These are phyloP conservation scores for Parnassius orleans DNA, from an alignment of 2,888 invertebrate genomes.

Conservation along the genomic window DNA sequence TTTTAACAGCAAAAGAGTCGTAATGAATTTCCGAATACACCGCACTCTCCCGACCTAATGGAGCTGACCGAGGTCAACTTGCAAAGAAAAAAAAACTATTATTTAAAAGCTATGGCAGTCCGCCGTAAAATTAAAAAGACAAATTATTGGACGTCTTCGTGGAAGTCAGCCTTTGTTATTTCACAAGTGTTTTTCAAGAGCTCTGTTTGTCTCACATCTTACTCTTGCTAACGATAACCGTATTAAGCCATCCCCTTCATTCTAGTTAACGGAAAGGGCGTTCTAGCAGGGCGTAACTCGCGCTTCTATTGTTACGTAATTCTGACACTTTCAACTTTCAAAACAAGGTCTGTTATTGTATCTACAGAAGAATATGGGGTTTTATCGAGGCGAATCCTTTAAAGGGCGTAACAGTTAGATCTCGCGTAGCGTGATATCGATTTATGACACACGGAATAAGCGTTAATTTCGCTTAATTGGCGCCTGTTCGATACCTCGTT, in stretches of 20 bases:
- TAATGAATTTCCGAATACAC: slow-evolving; percentile 70
- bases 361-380: slow-evolving; percentile 51
- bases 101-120: slow-evolving; percentile 77
- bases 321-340: slow-evolving; percentile 75
- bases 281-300: slow-evolving; percentile 75
- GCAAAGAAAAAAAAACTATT: slow-evolving; percentile 63
- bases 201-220: slow-evolving; percentile 68
- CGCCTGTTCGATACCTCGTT: slow-evolving; percentile 64
- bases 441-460: slow-evolving; percentile 74
- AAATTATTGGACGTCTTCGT: slow-evolving; percentile 81
- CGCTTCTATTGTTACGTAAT: slow-evolving; percentile 76
- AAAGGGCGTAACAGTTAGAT: slow-evolving; percentile 71
- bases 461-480: slow-evolving; percentile 76
- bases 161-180: slow-evolving; percentile 79
- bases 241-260: slow-evolving; percentile 64
- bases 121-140: slow-evolving; percentile 80
- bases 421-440: slow-evolving; percentile 68
- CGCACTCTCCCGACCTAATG: slow-evolving; percentile 68
- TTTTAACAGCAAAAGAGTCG: slow-evolving; percentile 57
- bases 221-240: slow-evolving; percentile 51
- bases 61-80: slow-evolving; percentile 64
- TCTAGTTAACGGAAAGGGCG: slow-evolving; percentile 75
- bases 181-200: slow-evolving; percentile 80
- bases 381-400: slow-evolving; percentile 61
- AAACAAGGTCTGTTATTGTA: slow-evolving; percentile 76